These are phyloP conservation scores for Solenopsis invicta DNA, from an alignment of 1,140 invertebrate species.

Conservation along the genomic window DNA sequence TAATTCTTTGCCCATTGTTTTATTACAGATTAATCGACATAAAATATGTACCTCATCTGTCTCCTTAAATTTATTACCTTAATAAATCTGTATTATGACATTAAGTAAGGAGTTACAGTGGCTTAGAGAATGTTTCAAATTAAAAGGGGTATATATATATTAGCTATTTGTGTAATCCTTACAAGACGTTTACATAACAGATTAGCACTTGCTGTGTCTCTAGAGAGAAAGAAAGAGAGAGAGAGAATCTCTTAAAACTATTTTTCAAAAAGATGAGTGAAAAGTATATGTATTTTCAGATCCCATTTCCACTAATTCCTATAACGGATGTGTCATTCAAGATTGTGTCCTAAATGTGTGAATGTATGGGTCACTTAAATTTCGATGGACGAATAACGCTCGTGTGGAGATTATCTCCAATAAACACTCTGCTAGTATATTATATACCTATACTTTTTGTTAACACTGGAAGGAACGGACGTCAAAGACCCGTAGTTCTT, in stretches of 20 bases:
- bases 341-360: conserved; percentile 68
- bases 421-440: conserved; percentile 10
- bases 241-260: background rate
- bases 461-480: conserved; percentile 23
- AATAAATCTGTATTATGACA: conserved; percentile 2
- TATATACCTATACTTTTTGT: conserved; percentile 23
- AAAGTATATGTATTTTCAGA: conserved; percentile 38
- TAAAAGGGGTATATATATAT: conserved; percentile 19
- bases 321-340: conserved; percentile 43
- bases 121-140: conserved; percentile 18
- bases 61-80: background rate
- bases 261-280: conserved; percentile 68
- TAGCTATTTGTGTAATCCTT: conserved; percentile 21
- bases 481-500: conserved; percentile 45
- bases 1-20: conserved; percentile 9
- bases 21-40: conserved; percentile 5
- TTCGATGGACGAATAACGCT: conserved; percentile 11
- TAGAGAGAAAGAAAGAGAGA: background rate
- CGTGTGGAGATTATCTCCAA: conserved; percentile 20
- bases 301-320: conserved; percentile 53
- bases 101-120: background rate
- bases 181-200: conserved; percentile 37
- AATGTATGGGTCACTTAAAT: conserved; percentile 60
- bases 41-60: background rate
- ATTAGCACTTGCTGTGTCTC: conserved; percentile 25